phyloP scores from a whole-genome alignment of 2,797 vertebrate genomes.

The Chiloscyllium punctatum region DNA sequence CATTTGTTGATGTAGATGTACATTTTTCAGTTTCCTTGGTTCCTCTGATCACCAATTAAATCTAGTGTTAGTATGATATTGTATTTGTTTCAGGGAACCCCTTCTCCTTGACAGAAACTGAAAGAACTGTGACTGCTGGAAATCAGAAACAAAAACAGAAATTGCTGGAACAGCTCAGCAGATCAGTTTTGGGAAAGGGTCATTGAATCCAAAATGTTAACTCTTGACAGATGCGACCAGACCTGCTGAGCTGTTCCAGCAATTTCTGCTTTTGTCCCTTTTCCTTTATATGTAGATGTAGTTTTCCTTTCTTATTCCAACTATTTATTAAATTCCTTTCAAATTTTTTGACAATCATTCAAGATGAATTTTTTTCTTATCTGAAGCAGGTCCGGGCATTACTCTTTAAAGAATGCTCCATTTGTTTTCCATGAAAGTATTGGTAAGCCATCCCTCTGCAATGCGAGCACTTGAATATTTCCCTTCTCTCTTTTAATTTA shows the following conservation, averaged over 20 bases:
- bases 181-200: too few relatives aligned
- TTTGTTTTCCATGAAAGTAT: not conserved
- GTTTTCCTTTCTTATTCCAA: not conserved
- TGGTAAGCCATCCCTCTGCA: not conserved
- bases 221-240: too few relatives aligned
- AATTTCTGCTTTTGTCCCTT: too few relatives aligned
- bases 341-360: not conserved
- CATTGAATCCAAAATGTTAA: too few relatives aligned
- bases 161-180: too few relatives aligned
- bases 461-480: not conserved
- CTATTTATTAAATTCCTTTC: not conserved
- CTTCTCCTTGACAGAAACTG: not conserved
- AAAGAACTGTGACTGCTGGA: too few relatives aligned
- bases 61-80: not conserved
- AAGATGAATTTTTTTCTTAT: not conserved
- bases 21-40: not conserved
- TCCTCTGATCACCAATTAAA: not conserved
- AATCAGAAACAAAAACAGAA: too few relatives aligned
- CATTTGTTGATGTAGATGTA: not conserved
- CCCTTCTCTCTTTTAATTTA: not conserved
- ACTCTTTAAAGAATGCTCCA: not conserved
- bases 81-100: not conserved
- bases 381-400: not conserved
- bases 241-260: too few relatives aligned
- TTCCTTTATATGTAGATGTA: not conserved